Evolutionary conservation across 2,797 vertebrate genomes (phyloP), one percentile per base, ranked within the genome.

Genomic region (Synaphobranchus kaupii): DNA sequence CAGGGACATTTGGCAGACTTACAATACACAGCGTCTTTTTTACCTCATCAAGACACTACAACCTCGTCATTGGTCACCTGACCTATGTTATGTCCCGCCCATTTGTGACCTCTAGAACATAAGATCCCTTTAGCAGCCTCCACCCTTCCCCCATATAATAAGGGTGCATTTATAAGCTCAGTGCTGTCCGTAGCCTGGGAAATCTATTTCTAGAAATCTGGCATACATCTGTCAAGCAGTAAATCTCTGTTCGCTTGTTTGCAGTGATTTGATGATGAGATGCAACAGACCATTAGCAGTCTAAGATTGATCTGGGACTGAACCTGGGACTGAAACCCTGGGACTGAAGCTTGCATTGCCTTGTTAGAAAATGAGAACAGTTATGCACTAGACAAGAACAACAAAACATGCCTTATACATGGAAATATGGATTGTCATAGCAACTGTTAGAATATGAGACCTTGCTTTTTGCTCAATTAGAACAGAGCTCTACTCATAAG

Each of bases 341-440:
- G n/a, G 10, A 71, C 17, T 76, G 73, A 76, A 76, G 73, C 34
- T 44, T 76, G 12, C 66, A 25, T 20, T n/a, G 13, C 15, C 13
- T 39, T 34, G 20, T 68, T n/a, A 3, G 28, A 28, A 71, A 12
- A 2, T 71, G 39, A 44, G 39, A 44, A 76, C 73, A 76, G 15
- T 44, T 39, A 39, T 76, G 73, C 8, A 76, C 73, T 85, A 68
- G 84, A 17, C 84, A 25, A 84, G 63, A 47, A 76, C 66, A 76
- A 48, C 68, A 78, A 52, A 73, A 78, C 50, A 22, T 28, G 17
- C 66, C 39, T 25, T 73, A 71, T 56, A 20, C 48, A 48, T 31
- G 47, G n/a, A 34, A 47, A 68, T 78, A 31, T 22, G 66, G 25
- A 86, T 86, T 78, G 85, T 76, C 68, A 86, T 86, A 78, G 85